These are phyloP conservation scores for Siniperca knerii DNA, from an alignment of 2,113 vertebrate species.

Conservation along the genomic window DNA sequence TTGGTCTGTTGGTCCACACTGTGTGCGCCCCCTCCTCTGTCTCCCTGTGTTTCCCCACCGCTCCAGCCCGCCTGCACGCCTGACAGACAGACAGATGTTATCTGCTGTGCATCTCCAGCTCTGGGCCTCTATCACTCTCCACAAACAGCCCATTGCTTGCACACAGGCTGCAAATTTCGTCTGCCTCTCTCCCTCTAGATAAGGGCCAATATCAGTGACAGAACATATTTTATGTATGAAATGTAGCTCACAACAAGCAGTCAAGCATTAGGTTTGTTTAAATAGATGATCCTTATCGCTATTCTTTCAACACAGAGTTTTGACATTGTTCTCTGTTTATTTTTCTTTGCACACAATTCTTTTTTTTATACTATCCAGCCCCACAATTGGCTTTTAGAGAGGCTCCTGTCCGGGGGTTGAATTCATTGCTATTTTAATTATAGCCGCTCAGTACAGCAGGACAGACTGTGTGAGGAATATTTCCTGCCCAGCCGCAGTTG, in stretches of 20 bases:
- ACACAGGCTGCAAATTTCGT: constrained; percentile 89
- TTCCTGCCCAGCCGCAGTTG: constrained; percentile 47
- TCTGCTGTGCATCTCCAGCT: constrained; percentile 89
- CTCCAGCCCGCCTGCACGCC: constrained; percentile 80
- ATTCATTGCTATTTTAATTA: constrained; percentile 81
- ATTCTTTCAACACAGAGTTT: constrained; percentile 87
- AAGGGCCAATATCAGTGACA: constrained; percentile 94
- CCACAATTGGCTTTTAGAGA: constrained; percentile 74
- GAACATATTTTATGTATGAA: constrained; percentile 99
- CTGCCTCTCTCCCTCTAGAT: constrained; percentile 95
- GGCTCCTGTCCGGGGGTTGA: constrained; percentile 67
- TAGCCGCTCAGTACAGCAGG: constrained; percentile 45
- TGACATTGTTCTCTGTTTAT: constrained; percentile 85
- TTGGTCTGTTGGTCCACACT: constrained; percentile 62
- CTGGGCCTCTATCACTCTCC: constrained; percentile 88
- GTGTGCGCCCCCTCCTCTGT: constrained; percentile 35
- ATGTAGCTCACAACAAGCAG: constrained; percentile 94
- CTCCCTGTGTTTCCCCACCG: constrained; percentile 63
- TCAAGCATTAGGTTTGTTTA: constrained; percentile 98
- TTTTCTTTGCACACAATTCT: constrained; percentile 61
- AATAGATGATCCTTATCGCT: constrained; percentile 95
- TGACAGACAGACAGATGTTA: constrained; percentile 89
- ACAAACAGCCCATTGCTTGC: constrained; percentile 91
- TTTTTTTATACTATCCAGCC: constrained; percentile 62
- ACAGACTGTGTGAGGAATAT: constrained; percentile 50